Percentiles rank a stretch among this genome's conserved stretches.
Conservation (phyloP, 53 echinoderm and acorn worm genomes). For the Stichopus horrens region DNA sequence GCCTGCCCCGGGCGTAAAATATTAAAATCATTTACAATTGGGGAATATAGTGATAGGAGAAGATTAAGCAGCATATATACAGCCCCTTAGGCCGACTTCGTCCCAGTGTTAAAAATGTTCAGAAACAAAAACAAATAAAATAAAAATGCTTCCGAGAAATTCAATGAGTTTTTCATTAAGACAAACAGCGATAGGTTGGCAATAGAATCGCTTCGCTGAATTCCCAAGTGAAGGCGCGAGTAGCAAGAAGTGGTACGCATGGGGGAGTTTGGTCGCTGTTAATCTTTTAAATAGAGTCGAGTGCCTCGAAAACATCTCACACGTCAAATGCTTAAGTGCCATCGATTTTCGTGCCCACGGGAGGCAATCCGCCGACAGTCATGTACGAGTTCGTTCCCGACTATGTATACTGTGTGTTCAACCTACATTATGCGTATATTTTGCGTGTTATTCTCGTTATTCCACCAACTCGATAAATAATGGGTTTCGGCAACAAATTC, state of each 20-base stretch:
- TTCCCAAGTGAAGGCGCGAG: background rate
- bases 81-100: background rate
- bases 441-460: no score
- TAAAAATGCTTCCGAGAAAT: background rate
- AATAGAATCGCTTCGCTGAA: background rate
- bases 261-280: background rate
- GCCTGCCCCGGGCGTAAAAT: background rate
- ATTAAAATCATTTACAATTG: background rate
- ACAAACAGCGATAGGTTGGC: background rate
- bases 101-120: background rate
- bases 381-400: background rate
- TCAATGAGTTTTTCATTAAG: background rate
- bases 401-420: no score
- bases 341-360: background rate
- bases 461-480: no score
- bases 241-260: background rate
- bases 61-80: background rate
- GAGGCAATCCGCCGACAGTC: background rate
- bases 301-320: background rate
- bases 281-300: background rate
- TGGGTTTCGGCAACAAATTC: no score
- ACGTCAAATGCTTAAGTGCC: background rate
- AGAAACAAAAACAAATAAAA: background rate
- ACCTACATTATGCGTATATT: no score
- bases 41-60: background rate